phyloP scores from a whole-genome alignment of 2,888 invertebrate genomes.

The Drosophila nr. fundita region DNA sequence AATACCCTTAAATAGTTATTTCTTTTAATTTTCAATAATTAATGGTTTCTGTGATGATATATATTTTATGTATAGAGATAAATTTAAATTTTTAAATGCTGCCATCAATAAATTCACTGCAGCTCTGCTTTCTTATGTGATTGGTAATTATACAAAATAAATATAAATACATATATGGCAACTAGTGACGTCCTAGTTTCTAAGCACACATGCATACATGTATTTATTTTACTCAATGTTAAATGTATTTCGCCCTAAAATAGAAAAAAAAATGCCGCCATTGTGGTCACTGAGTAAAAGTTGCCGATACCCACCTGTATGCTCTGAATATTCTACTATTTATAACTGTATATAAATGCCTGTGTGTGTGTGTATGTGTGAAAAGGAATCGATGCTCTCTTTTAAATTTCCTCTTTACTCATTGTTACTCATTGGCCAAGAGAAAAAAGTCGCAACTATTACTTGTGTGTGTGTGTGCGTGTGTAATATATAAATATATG shows the following conservation, averaged over 20 bases:
- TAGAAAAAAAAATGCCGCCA: slow-evolving; percentile 2
- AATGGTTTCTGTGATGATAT: neutral
- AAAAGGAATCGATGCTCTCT: slow-evolving; percentile 32
- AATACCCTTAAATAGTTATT: neutral
- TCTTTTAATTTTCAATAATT: neutral
- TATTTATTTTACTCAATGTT: slow-evolving; percentile 7
- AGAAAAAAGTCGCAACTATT: slow-evolving; percentile 44
- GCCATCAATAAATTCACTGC: slow-evolving; percentile 8
- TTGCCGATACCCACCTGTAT: slow-evolving; percentile 46
- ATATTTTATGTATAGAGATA: neutral
- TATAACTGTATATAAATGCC: neutral
- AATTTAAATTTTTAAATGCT: neutral
- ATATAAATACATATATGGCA: neutral
- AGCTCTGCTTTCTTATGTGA: neutral
- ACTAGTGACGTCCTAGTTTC: slow-evolving; percentile 10
- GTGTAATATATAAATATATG: slow-evolving; percentile 12
- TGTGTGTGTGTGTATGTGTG: slow-evolving; percentile 1
- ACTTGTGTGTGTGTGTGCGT: slow-evolving; percentile 22
- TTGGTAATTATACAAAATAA: slow-evolving; percentile 8
- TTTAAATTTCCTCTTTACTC: slow-evolving; percentile 20
- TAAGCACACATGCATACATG: neutral
- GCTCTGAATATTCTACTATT: slow-evolving; percentile 15
- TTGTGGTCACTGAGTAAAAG: slow-evolving; percentile 18
- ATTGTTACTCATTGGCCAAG: slow-evolving; percentile 11
- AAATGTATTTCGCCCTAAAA: slow-evolving; percentile 14